phyloP scores from a whole-genome alignment of 2,113 vertebrate genomes.

The Patagioenas fasciata region DNA sequence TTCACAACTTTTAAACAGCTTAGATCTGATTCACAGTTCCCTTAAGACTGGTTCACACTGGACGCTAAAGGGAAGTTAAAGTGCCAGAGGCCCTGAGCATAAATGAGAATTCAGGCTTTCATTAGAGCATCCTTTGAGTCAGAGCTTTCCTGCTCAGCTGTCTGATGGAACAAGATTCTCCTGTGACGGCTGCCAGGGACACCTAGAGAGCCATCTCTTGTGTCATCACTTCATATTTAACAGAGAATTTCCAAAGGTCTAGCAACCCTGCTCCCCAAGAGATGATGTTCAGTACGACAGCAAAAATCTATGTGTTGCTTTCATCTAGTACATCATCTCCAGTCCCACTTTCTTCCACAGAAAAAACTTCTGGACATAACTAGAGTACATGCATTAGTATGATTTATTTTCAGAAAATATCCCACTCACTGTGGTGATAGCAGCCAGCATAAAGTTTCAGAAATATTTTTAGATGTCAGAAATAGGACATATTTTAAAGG shows the following conservation, averaged over 20 bases:
- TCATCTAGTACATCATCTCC: background rate
- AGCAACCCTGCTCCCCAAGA: background rate
- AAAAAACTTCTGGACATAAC: background rate
- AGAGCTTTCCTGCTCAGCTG: background rate
- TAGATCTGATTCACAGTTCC: slow-evolving; percentile 8
- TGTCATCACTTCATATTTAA: background rate
- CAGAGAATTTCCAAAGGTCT: background rate
- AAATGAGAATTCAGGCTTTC: slow-evolving; percentile 25
- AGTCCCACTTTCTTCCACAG: background rate
- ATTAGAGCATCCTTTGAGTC: slow-evolving; percentile 2
- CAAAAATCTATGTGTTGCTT: background rate
- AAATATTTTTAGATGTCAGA: background rate
- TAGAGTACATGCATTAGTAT: background rate
- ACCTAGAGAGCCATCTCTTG: background rate
- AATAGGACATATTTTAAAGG: background rate
- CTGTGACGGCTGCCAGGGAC: background rate
- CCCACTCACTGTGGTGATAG: background rate
- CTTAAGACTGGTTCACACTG: background rate
- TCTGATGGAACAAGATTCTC: background rate
- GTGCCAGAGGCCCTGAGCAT: background rate
- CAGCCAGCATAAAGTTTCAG: background rate
- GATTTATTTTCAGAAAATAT: slow-evolving; percentile 10
- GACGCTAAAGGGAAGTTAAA: slow-evolving; percentile 9
- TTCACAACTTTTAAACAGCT: slow-evolving; percentile 37
- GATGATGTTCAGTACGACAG: background rate